Percentiles rank a stretch among this genome's conserved stretches.
Evolutionary conservation across 1,140 invertebrate species (phyloP).

Genomic region (Limonius californicus): DNA sequence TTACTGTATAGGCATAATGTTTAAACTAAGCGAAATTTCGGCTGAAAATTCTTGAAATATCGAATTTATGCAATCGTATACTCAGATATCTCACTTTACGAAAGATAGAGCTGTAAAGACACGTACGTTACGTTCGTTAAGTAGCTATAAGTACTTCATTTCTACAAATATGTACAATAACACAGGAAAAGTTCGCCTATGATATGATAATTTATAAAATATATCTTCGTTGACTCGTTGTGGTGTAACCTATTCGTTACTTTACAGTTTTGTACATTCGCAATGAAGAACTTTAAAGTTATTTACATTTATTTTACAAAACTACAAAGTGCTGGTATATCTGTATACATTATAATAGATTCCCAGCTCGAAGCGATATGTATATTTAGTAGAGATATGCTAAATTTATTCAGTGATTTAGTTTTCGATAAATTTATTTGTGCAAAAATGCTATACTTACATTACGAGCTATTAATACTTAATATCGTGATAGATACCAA

Average conservation of each 20-base stretch:
- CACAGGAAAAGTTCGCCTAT: conserved; percentile 27
- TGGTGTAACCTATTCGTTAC: conserved; percentile 34
- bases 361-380: conserved; percentile 43
- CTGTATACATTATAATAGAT: conserved; percentile 32
- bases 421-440: conserved; percentile 15
- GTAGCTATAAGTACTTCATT: conserved; percentile 22
- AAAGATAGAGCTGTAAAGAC: conserved; percentile 16
- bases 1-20: background rate
- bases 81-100: conserved; percentile 14
- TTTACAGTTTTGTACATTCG: conserved; percentile 36
- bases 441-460: conserved; percentile 22
- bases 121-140: conserved; percentile 22
- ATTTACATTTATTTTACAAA: conserved; percentile 33
- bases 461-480: conserved; percentile 11
- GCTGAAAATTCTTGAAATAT: background rate
- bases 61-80: conserved; percentile 12
- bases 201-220: conserved; percentile 41
- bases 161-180: conserved; percentile 27
- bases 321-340: conserved; percentile 28
- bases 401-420: conserved; percentile 18
- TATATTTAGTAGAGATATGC: conserved; percentile 39
- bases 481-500: conserved; percentile 12
- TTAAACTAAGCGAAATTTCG: background rate
- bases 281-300: conserved; percentile 20
- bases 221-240: conserved; percentile 34